Evolutionary conservation across 2,888 invertebrate species (phyloP), one percentile per base, ranked within the genome.

Genomic region (Xiphydria camelus): DNA sequence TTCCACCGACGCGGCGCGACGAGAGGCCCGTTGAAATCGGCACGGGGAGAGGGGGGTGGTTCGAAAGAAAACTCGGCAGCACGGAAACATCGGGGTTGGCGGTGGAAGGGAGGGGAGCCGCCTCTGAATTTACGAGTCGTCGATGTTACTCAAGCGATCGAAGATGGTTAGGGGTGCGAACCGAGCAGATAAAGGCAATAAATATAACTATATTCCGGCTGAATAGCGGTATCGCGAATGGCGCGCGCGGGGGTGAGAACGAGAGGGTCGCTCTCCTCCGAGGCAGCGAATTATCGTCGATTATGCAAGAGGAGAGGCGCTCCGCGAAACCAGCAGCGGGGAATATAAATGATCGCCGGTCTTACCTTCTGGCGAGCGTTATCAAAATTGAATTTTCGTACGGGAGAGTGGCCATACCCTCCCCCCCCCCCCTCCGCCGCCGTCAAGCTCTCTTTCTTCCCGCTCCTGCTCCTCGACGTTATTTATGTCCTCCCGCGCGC

Each of bases 351-450:
- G 57, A 52, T 45, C 48, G n/a, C 41, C 34, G 39, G 49, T 41
- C 36, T 48, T 50, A 50, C 57, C 57, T 53, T 57, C 55, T 53
- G 55, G 52, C 49, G 55, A 52, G 49, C 59, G 59, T 64, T 65
- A 63, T 66, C 58, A 65, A 66, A 68, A 68, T 68, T 68, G 66
- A 68, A 67, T 66, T 68, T 62, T 53, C 56, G 50, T 60, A 63
- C 51, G 47, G 39, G 43, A 26, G 36, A 35, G 34, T 29, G 25
- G 38, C 35, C 45, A 36, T 19, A 40, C 19, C 20, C 23, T 26
- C 18, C 29, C 12, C 17, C 47, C 29, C 29, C 35, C 35, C n/a
- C n/a, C n/a, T n/a, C n/a, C n/a, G n/a, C n/a, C 33, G 14, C 18
- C 43, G 39, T 47, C 42, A 47, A n/a, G n/a, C n/a, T n/a, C n/a